Evolutionary conservation across 2,113 vertebrate species (phyloP).

Genomic region (Chamaea fasciata): DNA sequence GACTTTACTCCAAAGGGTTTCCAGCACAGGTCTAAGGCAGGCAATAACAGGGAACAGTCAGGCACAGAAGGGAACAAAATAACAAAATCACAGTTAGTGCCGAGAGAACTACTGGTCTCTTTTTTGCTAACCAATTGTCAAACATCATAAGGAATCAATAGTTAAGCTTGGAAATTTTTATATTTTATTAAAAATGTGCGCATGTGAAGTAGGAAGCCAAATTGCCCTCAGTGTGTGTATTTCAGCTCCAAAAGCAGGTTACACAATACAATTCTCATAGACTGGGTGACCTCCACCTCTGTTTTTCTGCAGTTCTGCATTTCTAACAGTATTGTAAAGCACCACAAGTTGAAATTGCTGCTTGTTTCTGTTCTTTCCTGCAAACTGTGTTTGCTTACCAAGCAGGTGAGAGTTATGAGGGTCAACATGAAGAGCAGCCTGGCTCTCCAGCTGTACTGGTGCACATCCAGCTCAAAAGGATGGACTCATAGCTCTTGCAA

Average conservation of each 20-base stretch:
- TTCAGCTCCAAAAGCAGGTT: background rate
- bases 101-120: background rate
- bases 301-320: background rate
- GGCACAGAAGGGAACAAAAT: background rate
- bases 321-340: background rate
- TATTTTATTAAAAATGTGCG: background rate
- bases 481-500: background rate
- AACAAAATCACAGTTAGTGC: background rate
- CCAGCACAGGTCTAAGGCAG: background rate
- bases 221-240: background rate
- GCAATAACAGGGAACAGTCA: background rate
- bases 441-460: background rate
- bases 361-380: background rate
- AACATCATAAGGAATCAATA: background rate
- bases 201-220: background rate
- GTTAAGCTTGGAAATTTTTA: background rate
- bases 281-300: background rate
- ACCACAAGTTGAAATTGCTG: background rate
- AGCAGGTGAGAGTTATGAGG: background rate
- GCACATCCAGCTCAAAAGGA: no score
- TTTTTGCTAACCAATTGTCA: background rate
- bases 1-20: background rate
- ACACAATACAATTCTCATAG: fast-evolving
- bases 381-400: background rate
- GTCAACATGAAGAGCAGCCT: background rate